Evolutionary conservation across 2,797 vertebrate genomes (phyloP).

Genomic region (Centropyge bicolor): DNA sequence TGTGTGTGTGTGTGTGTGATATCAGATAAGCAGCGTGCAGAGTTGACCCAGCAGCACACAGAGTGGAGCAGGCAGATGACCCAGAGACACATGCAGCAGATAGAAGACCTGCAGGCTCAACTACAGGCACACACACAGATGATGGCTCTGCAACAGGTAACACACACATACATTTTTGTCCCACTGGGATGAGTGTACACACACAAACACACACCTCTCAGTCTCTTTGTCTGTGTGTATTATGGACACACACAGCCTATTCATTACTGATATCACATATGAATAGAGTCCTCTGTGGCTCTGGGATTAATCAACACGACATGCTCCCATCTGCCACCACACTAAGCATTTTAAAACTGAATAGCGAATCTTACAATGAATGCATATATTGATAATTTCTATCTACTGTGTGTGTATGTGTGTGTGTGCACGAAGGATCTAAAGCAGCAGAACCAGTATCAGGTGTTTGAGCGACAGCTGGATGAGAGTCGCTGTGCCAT

Average conservation of each 20-base stretch:
- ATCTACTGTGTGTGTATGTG: constrained; percentile 22
- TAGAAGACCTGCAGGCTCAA: constrained; percentile 89
- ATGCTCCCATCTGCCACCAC: not conserved
- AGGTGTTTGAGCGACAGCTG: constrained; percentile 86
- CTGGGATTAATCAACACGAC: constrained; percentile 18
- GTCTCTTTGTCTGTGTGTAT: not conserved
- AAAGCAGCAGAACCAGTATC: constrained; percentile 87
- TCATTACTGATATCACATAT: constrained; percentile 13
- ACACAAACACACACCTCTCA: constrained; percentile 10
- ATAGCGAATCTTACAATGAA: not conserved
- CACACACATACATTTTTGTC: constrained; percentile 7
- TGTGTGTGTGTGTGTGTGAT: constrained; percentile 49
- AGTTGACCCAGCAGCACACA: constrained; percentile 90
- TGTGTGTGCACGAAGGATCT: constrained; percentile 77
- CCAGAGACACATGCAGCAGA: constrained; percentile 92
- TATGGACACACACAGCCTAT: constrained; percentile 1
- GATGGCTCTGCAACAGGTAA: constrained; percentile 89
- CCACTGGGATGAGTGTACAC: not conserved
- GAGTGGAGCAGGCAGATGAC: constrained; percentile 88
- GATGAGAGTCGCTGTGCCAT: constrained; percentile 87
- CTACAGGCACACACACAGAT: constrained; percentile 86
- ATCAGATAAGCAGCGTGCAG: constrained; percentile 89
- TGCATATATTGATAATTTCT: not conserved
- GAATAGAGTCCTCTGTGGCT: constrained; percentile 12
- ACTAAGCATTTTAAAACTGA: not conserved